Percentiles rank a stretch among this genome's conserved stretches.
These are phyloP conservation scores for Halcyon badia DNA, from an alignment of 2,797 vertebrate genomes.

Conservation along the genomic window DNA sequence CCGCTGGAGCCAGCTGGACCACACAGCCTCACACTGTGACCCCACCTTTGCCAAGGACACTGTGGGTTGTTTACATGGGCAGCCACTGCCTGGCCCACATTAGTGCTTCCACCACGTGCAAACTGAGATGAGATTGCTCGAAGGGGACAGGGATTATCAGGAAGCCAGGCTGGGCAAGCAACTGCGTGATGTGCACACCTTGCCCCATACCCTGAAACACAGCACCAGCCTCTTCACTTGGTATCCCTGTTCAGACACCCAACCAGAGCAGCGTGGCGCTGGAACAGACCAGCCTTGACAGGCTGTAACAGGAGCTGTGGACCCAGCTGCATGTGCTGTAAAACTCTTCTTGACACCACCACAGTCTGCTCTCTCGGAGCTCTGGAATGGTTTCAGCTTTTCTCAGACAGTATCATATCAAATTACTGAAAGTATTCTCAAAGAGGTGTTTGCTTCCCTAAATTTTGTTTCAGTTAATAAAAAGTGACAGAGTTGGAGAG, in stretches of 20 bases:
- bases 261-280: background rate
- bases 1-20: background rate
- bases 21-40: background rate
- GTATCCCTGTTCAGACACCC: background rate
- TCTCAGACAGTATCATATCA: slow-evolving; percentile 64
- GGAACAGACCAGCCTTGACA: background rate
- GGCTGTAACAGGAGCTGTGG: slow-evolving; percentile 47
- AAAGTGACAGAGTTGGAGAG: slow-evolving; percentile 55
- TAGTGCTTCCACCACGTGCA: background rate
- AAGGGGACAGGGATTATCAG: background rate
- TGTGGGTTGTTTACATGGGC: background rate
- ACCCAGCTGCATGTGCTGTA: slow-evolving; percentile 39
- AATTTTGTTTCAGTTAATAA: slow-evolving; percentile 37
- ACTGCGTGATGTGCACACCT: background rate
- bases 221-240: background rate
- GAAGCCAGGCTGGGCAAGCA: background rate
- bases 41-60: background rate
- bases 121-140: background rate
- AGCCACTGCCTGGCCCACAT: background rate
- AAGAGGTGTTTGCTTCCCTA: slow-evolving; percentile 27
- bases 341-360: slow-evolving; percentile 20
- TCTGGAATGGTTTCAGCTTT: slow-evolving; percentile 43
- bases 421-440: slow-evolving; percentile 48
- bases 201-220: background rate
- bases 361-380: slow-evolving; percentile 1